Evolutionary conservation across 64 coral and sea anemone species (phyloP).

Genomic region (Stichodactyla mertensii): DNA sequence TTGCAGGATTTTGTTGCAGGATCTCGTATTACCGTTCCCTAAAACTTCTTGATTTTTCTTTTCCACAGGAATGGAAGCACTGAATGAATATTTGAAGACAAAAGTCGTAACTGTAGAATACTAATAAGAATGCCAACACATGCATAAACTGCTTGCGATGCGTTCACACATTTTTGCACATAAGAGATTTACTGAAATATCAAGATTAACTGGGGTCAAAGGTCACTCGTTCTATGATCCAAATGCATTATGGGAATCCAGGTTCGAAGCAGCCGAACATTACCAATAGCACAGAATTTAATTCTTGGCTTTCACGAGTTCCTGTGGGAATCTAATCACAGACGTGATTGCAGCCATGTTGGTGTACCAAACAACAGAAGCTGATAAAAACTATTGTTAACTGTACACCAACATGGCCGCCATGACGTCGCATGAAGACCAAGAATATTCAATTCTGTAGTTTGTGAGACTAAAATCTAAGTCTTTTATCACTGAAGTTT

Average conservation of each 20-base stretch:
- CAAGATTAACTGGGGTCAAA: not conserved
- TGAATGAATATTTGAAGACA: conserved; percentile 94
- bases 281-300: not conserved
- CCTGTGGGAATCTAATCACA: not conserved
- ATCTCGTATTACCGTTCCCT: not conserved
- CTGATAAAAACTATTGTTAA: too few relatives aligned
- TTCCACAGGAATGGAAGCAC: conserved; percentile 67
- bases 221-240: not conserved
- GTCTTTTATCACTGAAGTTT: too few relatives aligned
- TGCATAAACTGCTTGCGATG: not conserved
- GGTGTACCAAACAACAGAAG: too few relatives aligned
- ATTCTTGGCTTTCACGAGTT: not conserved
- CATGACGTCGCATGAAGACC: too few relatives aligned
- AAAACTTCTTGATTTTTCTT: not conserved
- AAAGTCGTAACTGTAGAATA: conserved; percentile 96
- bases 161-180: not conserved
- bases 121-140: not conserved
- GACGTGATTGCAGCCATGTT: too few relatives aligned
- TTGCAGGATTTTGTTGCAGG: not conserved
- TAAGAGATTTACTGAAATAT: not conserved
- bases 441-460: too few relatives aligned
- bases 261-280: not conserved
- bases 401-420: too few relatives aligned
- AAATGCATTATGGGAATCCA: not conserved
- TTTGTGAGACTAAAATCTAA: too few relatives aligned